Base-by-base conservation (phyloP, 2,888 invertebrate genomes). In the Apeira syringaria region DNA sequence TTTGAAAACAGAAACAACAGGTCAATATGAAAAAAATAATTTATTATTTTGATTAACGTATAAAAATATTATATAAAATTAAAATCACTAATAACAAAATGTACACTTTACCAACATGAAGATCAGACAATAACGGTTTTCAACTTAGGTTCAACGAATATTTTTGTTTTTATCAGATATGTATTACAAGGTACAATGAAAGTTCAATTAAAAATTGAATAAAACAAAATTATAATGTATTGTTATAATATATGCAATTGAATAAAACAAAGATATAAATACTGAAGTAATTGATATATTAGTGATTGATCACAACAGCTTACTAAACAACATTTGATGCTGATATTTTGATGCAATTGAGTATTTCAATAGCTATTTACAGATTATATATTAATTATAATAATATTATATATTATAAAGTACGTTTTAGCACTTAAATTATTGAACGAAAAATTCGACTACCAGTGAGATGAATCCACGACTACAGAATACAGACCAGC, bases 11-110 rank as follows among this genome's bases (percentile, higher is more conserved):
- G 31, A 44, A 44, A 56, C 31, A 59, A 51, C 35, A 39, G 38
- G 34, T 71, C 72, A 73, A 74, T 75, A 68, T 70, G 71, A 74
- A 73, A 74, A 71, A 73, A 74, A 66, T 52, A 61, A 68, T 74
- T 69, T 70, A 71, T 68, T 72, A 55, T 59, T 58, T 37, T 54
- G 62, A 68, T 63, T 68, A 64, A 60, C 51, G 64, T 70, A 70
- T 60, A 71, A 72, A 74, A 63, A 50, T 56, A 60, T 60, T 61
- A 60, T 59, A 48, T 61, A 56, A 57, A 59, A 60, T 61, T 61
- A 64, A 51, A 68, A 64, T n/a, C n/a, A n/a, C 62, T 66, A 66
- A 63, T 50, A 52, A 68, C 60, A 64, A 29, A 12, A 31, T 24
- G 8, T 24, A 28, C 29, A 22, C 59, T 59, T 59, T 54, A 56